A percentile compares a stretch with the other conserved stretches of the same genome.
phyloP scores from a whole-genome alignment of 1,140 invertebrate genomes.

The Trialeurodes vaporariorum region DNA sequence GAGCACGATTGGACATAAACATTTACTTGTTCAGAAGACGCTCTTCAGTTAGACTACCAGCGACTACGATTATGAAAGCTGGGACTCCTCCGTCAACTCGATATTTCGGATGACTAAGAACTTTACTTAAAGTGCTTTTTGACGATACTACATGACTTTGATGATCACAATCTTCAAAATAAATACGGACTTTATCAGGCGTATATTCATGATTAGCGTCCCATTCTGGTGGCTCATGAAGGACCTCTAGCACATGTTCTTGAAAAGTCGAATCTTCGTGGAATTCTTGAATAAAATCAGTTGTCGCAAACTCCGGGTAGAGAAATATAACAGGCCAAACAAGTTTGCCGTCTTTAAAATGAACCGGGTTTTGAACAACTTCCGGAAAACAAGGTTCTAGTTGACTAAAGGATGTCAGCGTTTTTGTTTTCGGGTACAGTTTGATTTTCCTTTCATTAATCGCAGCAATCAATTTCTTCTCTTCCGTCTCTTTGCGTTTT shows the following conservation, averaged over 20 bases:
- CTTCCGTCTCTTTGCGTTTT: constrained; percentile 23
- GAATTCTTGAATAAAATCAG: constrained; percentile 61
- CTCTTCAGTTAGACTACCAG: not conserved
- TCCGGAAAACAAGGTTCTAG: constrained; percentile 50
- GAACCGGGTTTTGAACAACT: constrained; percentile 44
- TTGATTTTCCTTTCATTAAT: constrained; percentile 14
- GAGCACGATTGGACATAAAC: too few relatives aligned
- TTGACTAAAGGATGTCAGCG: constrained; percentile 27
- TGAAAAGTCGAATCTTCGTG: constrained; percentile 56
- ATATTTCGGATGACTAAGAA: not conserved
- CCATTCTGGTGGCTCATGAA: constrained; percentile 58
- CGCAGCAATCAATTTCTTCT: constrained; percentile 14
- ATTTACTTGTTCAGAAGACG: not conserved
- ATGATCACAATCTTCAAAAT: constrained; percentile 48
- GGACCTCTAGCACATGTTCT: constrained; percentile 59
- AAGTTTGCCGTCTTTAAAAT: constrained; percentile 45
- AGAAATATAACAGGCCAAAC: constrained; percentile 72
- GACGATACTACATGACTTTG: not conserved
- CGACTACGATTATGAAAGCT: not conserved
- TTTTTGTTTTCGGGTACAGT: constrained; percentile 7
- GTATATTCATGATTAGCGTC: constrained; percentile 59
- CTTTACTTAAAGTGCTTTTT: not conserved
- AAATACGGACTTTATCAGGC: constrained; percentile 53
- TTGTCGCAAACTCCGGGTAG: constrained; percentile 65
- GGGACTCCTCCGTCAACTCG: not conserved